Conservation (phyloP, 2,113 vertebrate species). For the Bungarus multicinctus region DNA sequence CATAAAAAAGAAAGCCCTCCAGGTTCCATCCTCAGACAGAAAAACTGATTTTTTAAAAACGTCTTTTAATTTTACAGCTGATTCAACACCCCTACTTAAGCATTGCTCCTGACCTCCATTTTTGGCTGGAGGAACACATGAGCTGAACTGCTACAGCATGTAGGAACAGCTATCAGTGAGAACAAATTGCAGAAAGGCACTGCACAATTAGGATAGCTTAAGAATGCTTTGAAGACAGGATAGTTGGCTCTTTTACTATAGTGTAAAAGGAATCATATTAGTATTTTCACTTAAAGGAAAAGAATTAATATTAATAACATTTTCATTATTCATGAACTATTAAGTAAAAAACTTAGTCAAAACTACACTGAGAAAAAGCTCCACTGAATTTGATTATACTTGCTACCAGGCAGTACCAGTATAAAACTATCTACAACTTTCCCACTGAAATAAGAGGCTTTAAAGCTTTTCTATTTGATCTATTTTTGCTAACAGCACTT, state of each 20-base stretch:
- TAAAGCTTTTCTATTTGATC: neutral
- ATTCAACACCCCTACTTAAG: neutral
- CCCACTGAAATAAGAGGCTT: neutral
- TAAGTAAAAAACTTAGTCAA: neutral
- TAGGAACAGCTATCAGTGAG: neutral
- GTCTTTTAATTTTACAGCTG: neutral
- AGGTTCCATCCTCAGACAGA: neutral
- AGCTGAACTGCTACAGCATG: neutral
- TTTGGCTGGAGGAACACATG: neutral
- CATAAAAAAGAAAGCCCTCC: neutral
- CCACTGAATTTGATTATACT: too few species aligned
- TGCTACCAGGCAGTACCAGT: neutral
- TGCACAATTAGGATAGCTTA: neutral
- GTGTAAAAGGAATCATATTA: neutral
- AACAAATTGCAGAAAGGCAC: neutral
- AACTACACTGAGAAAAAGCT: neutral
- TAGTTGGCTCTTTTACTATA: neutral
- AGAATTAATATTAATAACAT: neutral
- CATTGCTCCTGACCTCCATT: neutral
- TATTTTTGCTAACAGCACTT: neutral
- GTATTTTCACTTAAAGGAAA: accelerated
- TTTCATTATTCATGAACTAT: neutral
- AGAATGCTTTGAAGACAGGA: neutral
- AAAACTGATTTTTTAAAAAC: neutral
- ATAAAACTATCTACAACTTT: neutral